Evolutionary conservation across 2,888 invertebrate species (phyloP), one percentile per base, ranked within the genome.

Genomic region (Nephrotoma appendiculata): DNA sequence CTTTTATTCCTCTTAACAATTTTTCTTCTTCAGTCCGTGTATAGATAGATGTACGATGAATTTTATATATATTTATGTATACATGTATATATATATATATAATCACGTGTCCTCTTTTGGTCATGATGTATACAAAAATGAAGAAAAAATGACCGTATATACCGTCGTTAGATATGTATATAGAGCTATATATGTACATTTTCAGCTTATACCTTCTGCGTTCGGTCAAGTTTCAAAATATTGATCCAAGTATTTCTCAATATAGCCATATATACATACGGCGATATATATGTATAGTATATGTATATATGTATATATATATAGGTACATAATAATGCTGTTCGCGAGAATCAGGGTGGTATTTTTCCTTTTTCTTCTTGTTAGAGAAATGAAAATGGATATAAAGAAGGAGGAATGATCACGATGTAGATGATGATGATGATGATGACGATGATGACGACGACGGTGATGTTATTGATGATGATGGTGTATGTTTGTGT

Each of bases 171-270:
- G 12, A 86, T 48, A 41, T 86, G 12, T 86, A 48, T 86, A 57
- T 52, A 57, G n/a, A 85, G 11, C 31, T 86, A 86, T 44, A 42
- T 57, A 45, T 48, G 11, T 41, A 85, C 45, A 44, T 85, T 45
- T 85, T 86, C 45, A 45, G 86, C 52, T 52, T 45, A 86, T 86
- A 52, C 52, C 86, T 52, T 86, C 86, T 86, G 86, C 52, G 86
- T 86, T 86, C 86, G 86, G 86, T 86, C 86, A 86, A 86, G 86
- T 86, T 86, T 86, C 86, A 86, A 52, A 86, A 86, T 86, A 86
- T 86, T 86, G 86, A 86, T 86, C 86, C 86, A 86, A 86, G 42
- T 15, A 45, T 52, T 86, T 86, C 86, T 86, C 86, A 86, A 45
- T 85, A 85, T 45, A 85, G 19, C 5, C 43, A 43, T 52, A 71